These are phyloP conservation scores for Sitta europaea DNA, from an alignment of 2,113 vertebrate genomes.

Conservation along the genomic window DNA sequence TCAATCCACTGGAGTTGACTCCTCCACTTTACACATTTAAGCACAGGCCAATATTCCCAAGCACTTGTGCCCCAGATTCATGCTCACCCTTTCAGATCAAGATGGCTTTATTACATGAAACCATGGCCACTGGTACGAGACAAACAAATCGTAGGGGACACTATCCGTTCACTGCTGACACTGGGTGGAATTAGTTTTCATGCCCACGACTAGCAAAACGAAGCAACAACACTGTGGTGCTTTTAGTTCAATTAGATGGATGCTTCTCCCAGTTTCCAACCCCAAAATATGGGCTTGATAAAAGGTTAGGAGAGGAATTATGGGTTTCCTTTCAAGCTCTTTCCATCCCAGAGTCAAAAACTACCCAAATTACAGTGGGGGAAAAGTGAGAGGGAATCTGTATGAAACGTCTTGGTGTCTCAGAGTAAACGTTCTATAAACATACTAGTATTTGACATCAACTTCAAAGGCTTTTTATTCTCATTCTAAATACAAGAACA, in stretches of 20 bases:
- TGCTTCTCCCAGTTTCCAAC: not conserved
- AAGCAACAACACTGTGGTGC: not conserved
- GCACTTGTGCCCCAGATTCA: not conserved
- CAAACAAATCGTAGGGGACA: not conserved
- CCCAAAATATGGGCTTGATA: not conserved
- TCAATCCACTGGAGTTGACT: not conserved
- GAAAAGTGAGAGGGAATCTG: not conserved
- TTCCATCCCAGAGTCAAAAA: not conserved
- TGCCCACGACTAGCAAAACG: not conserved
- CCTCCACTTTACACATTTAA: not conserved
- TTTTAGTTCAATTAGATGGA: not conserved
- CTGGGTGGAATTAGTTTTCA: not conserved
- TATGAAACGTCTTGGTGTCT: not conserved
- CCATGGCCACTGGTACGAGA: not conserved
- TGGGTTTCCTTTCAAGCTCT: not conserved
- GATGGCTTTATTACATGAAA: not conserved
- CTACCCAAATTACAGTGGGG: not conserved
- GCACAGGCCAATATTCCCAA: not conserved
- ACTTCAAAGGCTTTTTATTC: slow-evolving; percentile 42
- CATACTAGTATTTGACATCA: not conserved
- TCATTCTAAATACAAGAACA: slow-evolving; percentile 22
- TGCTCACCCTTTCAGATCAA: not conserved
- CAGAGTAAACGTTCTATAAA: not conserved
- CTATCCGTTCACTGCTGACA: not conserved
- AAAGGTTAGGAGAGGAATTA: not conserved